Base-by-base conservation (phyloP, 2,888 invertebrate species). In the Furcula furcula region DNA sequence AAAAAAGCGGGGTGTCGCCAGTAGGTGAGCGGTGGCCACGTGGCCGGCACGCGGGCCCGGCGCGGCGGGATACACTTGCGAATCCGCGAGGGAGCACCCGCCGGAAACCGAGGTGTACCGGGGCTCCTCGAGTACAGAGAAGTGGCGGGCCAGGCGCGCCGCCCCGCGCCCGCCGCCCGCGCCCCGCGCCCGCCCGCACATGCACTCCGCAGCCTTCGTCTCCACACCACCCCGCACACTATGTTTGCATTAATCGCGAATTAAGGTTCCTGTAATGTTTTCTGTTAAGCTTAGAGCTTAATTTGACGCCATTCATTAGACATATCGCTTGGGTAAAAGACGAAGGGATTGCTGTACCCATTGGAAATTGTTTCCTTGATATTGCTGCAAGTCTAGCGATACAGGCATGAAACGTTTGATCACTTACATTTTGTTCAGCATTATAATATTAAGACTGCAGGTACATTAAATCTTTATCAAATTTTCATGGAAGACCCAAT, bases 91-190 rank as follows among this genome's bases (percentile, higher is more conserved):
- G 72, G 74, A 73, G 84, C 81, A 67, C 77, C 76, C 76, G 79
- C 86, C 87, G 86, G 87, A 86, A 87, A 84, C 85, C 79, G 87
- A 85, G 85, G 86, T 85, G 83, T 83, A 80, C 82, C 84, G 83
- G 85, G 77, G 83, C 86, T 84, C 87, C 81, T 82, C 81, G 84
- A 83, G 84, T 68, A 83, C 85, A 84, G 86, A 81, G 84, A 78
- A 85, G 84, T 83, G 81, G 82, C 85, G 80, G 82, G 76, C 79
- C 82, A 83, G 82, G 81, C 79, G 75, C 75, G 68, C 66, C 73
- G 61, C 64, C 70, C 72, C 68, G 67, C 59, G 62, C 70, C 65
- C 64, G 59, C n/a, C 64, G 54, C 55, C 61, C 48, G 60, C 60
- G 61, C 65, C 71, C 71, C 73, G 61, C 68, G 50, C 61, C 63